A percentile compares a stretch with the other conserved stretches of the same genome.
Evolutionary conservation across 1,140 invertebrate genomes (phyloP).

Genomic region (Dreissena polymorpha): DNA sequence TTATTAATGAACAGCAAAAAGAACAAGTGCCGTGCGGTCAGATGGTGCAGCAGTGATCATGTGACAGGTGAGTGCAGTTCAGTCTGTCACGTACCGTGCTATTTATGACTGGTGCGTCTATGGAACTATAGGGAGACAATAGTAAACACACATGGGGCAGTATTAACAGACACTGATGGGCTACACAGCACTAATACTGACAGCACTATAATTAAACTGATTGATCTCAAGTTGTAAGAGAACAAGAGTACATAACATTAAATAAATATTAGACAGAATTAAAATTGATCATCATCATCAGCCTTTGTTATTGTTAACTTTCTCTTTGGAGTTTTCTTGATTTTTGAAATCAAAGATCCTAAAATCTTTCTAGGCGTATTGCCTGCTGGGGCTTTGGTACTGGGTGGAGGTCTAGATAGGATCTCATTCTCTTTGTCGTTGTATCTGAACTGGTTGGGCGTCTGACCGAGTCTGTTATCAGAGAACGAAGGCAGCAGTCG

Average conservation of each 20-base stretch:
- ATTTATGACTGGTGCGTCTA: neutral
- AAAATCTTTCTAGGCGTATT: slow-evolving; percentile 27
- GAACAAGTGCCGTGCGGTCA: too few species aligned
- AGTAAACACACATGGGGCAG: slow-evolving; percentile 1
- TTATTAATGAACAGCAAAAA: too few species aligned
- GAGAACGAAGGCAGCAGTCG: neutral
- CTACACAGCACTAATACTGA: too few species aligned
- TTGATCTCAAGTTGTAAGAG: too few species aligned
- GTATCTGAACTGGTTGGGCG: neutral
- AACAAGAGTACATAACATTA: too few species aligned
- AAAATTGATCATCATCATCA: slow-evolving; percentile 13
- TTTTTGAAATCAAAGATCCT: slow-evolving; percentile 14
- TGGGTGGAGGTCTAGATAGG: neutral
- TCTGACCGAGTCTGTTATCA: neutral
- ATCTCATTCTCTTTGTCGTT: neutral
- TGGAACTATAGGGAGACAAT: neutral
- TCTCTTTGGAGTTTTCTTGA: slow-evolving; percentile 20
- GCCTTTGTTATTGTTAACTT: slow-evolving; percentile 1
- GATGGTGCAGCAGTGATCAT: too few species aligned
- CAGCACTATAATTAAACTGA: too few species aligned
- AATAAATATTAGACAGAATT: neutral
- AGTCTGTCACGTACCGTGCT: slow-evolving; percentile 6
- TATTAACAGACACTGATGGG: neutral
- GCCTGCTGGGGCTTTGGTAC: neutral
- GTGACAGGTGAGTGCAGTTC: neutral